phyloP scores from a whole-genome alignment of 2,797 vertebrate species.

The Chaetophractus vellerosus region DNA sequence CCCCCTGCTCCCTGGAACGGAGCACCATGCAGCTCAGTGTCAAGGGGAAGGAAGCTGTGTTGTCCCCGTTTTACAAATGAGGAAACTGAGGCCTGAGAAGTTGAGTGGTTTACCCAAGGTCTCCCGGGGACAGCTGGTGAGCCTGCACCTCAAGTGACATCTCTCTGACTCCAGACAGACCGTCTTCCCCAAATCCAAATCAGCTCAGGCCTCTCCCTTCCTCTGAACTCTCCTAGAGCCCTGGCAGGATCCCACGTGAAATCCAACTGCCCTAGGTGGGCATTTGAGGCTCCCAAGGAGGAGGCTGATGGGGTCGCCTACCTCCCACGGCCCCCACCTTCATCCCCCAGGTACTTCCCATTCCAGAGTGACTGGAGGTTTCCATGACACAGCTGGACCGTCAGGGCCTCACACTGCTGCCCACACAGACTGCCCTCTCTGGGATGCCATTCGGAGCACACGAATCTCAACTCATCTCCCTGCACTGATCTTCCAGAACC shows the following conservation, averaged over 20 bases:
- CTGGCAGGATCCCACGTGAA: not conserved
- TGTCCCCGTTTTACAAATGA: not conserved
- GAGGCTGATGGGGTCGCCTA: not conserved
- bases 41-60: not conserved
- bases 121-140: not conserved
- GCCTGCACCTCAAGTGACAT: not conserved
- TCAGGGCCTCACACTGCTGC: not conserved
- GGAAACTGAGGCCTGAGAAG: not conserved
- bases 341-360: not conserved
- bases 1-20: no score
- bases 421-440: not conserved
- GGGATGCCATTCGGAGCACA: not conserved
- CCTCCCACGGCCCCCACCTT: no score
- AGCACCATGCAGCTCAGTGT: no score
- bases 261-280: not conserved
- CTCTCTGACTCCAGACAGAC: not conserved
- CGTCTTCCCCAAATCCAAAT: not conserved
- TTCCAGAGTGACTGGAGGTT: not conserved
- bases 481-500: not conserved
- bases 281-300: rapidly evolving
- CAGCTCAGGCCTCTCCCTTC: not conserved
- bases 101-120: not conserved
- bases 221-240: not conserved
- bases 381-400: not conserved
- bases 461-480: not conserved